These are phyloP conservation scores for Hirtodrosophila cameraria DNA, from an alignment of 2,888 invertebrate species.

Conservation along the genomic window DNA sequence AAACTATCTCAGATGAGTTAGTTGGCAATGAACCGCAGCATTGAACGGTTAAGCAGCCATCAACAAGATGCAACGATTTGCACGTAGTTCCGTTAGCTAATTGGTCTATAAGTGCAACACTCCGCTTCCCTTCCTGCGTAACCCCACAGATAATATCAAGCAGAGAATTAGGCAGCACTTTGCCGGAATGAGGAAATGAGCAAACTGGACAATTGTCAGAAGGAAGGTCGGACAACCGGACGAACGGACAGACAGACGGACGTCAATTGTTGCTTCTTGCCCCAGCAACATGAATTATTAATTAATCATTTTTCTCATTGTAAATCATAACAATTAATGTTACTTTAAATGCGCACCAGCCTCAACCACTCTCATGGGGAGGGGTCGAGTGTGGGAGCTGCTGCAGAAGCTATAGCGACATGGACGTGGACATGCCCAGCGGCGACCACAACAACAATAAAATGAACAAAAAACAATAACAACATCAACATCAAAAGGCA, in stretches of 20 bases:
- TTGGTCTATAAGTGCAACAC: slow-evolving; percentile 58
- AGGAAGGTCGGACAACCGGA: not conserved
- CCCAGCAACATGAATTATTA: slow-evolving; percentile 64
- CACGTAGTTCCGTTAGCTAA: slow-evolving; percentile 79
- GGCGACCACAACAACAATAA: slow-evolving; percentile 18
- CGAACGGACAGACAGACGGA: not conserved
- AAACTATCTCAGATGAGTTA: slow-evolving; percentile 59
- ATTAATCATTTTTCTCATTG: slow-evolving; percentile 75
- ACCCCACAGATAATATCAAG: slow-evolving; percentile 6
- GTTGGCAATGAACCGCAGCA: slow-evolving; percentile 39
- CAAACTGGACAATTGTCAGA: slow-evolving; percentile 11
- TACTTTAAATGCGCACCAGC: slow-evolving; percentile 49
- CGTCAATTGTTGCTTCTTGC: slow-evolving; percentile 10
- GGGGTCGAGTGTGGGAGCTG: not conserved
- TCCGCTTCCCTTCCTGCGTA: not conserved
- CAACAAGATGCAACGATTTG: slow-evolving; percentile 74
- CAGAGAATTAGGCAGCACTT: slow-evolving; percentile 26
- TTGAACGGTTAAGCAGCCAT: slow-evolving; percentile 57
- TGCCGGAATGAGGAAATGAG: slow-evolving; percentile 36
- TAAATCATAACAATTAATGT: slow-evolving; percentile 80
- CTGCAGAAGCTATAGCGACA: slow-evolving; percentile 20
- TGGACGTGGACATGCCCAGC: slow-evolving; percentile 41
- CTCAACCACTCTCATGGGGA: not conserved
- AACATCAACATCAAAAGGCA: slow-evolving; percentile 65
- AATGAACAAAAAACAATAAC: slow-evolving; percentile 8